Evolutionary conservation across 2,113 vertebrate species (phyloP).

Genomic region (Tympanuchus pallidicinctus): DNA sequence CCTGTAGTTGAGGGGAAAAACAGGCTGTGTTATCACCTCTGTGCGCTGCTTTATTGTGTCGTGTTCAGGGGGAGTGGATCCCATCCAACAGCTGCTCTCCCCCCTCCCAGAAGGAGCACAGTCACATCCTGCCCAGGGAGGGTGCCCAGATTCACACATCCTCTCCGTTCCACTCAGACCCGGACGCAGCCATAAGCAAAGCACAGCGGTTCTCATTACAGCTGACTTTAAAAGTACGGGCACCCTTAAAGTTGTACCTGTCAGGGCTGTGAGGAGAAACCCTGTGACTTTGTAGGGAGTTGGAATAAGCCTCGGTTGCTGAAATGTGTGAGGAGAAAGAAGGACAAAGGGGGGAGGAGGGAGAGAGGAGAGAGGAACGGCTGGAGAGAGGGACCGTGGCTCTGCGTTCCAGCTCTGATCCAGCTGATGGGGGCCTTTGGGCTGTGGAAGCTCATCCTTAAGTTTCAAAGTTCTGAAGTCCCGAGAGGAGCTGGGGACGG

Average conservation of each 20-base stretch:
- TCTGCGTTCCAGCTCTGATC: too few species aligned
- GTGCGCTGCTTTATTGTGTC: too few species aligned
- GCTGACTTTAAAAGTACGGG: not conserved
- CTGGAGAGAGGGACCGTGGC: too few species aligned
- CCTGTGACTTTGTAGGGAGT: not conserved
- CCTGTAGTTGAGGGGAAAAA: not conserved
- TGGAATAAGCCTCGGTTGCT: not conserved
- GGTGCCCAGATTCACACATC: too few species aligned
- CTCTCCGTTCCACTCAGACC: not conserved
- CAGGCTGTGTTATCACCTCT: fast-evolving
- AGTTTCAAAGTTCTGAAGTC: too few species aligned
- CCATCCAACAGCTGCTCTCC: not conserved
- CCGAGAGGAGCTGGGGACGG: too few species aligned
- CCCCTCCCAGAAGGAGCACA: not conserved
- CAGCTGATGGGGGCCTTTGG: too few species aligned
- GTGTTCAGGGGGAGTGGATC: too few species aligned
- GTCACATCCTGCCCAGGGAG: not conserved
- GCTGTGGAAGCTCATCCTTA: too few species aligned
- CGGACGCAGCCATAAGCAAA: not conserved
- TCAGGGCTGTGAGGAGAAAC: too few species aligned
- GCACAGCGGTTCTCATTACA: too few species aligned
- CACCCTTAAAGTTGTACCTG: too few species aligned
- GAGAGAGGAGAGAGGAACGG: not conserved
- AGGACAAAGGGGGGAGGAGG: not conserved
- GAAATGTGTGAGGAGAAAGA: not conserved